phyloP scores from a whole-genome alignment of 1,140 invertebrate species.

The Drosophila littoralis region DNA sequence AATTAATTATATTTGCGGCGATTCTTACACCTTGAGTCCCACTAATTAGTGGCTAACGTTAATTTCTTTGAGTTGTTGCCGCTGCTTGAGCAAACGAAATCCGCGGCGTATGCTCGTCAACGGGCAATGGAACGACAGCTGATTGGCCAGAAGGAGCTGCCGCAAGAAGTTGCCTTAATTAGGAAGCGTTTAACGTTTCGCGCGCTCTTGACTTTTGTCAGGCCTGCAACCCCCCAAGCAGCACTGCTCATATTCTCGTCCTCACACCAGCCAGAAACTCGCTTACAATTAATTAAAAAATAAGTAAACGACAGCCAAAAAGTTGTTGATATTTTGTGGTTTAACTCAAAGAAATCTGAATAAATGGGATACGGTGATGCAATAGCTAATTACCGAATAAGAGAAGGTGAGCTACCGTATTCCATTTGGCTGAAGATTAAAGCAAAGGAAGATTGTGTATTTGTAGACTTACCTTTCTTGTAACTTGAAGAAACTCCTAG shows the following conservation, averaged over 20 bases:
- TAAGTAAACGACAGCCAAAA: constrained; percentile 32
- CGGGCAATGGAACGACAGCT: constrained; percentile 32
- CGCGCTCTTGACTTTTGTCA: constrained; percentile 57
- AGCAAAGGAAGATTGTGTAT: not conserved
- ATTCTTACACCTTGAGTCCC: constrained; percentile 67
- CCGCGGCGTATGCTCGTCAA: constrained; percentile 55
- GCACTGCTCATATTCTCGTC: not conserved
- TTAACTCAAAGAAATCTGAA: no score
- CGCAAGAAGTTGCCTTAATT: constrained; percentile 65
- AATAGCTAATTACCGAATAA: no score
- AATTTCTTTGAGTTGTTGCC: constrained; percentile 67
- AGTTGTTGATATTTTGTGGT: no score
- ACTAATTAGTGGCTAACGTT: constrained; percentile 78
- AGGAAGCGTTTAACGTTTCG: constrained; percentile 65
- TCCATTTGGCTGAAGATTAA: not conserved
- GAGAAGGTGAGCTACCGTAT: no score
- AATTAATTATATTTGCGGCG: constrained; percentile 76
- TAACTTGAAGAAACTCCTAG: no score
- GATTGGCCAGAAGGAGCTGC: constrained; percentile 59
- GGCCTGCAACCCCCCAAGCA: constrained; percentile 6
- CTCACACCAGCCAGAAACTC: not conserved
- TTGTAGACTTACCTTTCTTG: no score
- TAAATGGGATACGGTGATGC: no score
- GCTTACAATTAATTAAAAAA: constrained; percentile 57
- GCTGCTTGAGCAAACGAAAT: constrained; percentile 61